Conservation (phyloP, 2,888 invertebrate genomes). For the Octodonta nipae region DNA sequence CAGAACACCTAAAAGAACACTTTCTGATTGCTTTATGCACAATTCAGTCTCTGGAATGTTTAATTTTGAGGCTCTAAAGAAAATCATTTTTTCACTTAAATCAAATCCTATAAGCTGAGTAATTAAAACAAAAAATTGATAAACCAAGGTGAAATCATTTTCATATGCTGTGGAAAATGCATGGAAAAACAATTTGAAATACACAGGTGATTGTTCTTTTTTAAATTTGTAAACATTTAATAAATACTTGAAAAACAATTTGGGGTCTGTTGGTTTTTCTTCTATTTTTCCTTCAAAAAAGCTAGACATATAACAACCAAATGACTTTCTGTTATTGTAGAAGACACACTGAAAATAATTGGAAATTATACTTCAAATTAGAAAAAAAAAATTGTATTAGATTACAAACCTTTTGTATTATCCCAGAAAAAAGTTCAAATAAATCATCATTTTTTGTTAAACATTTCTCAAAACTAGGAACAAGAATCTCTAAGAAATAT, state of each 20-base stretch:
- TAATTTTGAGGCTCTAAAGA: constrained; percentile 12
- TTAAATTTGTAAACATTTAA: constrained; percentile 9
- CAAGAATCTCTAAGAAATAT: constrained; percentile 6
- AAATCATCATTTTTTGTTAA: no score
- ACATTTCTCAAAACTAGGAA: no score
- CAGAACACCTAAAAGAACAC: constrained; percentile 18
- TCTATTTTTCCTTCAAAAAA: constrained; percentile 17
- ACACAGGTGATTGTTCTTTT: constrained; percentile 8
- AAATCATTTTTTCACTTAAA: constrained; percentile 16
- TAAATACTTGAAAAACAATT: constrained; percentile 20
- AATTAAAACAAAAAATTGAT: constrained; percentile 22
- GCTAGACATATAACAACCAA: constrained; percentile 13
- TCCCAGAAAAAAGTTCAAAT: no score
- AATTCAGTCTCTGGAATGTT: constrained; percentile 8
- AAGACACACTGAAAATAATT: constrained; percentile 21
- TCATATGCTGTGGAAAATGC: constrained; percentile 19
- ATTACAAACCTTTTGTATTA: no score
- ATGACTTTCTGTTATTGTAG: constrained; percentile 15
- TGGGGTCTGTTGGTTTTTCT: constrained; percentile 14
- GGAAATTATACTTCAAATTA: no score
- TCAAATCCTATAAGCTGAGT: constrained; percentile 24
- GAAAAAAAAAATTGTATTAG: no score
- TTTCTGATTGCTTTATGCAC: constrained; percentile 17
- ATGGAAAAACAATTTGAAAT: constrained; percentile 24
- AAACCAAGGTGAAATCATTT: constrained; percentile 18